Evolutionary conservation across 2,888 invertebrate genomes (phyloP).

Genomic region (Holacanthella duospinosa): DNA sequence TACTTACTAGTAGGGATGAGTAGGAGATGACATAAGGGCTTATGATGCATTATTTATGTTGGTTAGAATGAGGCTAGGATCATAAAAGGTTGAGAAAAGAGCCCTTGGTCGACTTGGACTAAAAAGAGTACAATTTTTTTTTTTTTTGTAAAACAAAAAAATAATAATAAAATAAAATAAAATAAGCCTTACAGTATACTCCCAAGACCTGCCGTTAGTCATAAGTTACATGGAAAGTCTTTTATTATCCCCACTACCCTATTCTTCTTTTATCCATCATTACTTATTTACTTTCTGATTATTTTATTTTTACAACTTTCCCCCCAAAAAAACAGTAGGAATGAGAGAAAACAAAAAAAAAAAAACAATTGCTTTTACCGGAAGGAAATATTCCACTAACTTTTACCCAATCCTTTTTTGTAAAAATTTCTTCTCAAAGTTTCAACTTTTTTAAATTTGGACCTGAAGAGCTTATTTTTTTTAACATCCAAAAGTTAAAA

Average conservation of each 20-base stretch:
- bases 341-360: background rate
- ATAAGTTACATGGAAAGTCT: slow-evolving; percentile 1
- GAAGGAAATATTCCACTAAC: too few relatives aligned
- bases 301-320: slow-evolving; percentile 10
- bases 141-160: too few relatives aligned
- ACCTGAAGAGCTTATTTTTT: too few relatives aligned
- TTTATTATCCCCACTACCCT: slow-evolving; percentile 13
- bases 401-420: too few relatives aligned
- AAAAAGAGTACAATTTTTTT: background rate
- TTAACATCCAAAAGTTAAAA: too few relatives aligned
- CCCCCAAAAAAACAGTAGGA: background rate
- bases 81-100: background rate
- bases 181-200: background rate
- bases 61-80: slow-evolving; percentile 7
- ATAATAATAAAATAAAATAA: too few relatives aligned
- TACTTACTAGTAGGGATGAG: background rate
- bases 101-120: background rate
- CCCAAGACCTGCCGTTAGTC: too few relatives aligned
- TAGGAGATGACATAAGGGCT: slow-evolving; percentile 17
- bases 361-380: background rate
- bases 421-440: too few relatives aligned
- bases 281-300: slow-evolving; percentile 11
- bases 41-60: slow-evolving; percentile 16
- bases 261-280: slow-evolving; percentile 11
- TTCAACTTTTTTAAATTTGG: too few relatives aligned